phyloP scores from a whole-genome alignment of 2,797 vertebrate genomes.

The Hemitrygon akajei region DNA sequence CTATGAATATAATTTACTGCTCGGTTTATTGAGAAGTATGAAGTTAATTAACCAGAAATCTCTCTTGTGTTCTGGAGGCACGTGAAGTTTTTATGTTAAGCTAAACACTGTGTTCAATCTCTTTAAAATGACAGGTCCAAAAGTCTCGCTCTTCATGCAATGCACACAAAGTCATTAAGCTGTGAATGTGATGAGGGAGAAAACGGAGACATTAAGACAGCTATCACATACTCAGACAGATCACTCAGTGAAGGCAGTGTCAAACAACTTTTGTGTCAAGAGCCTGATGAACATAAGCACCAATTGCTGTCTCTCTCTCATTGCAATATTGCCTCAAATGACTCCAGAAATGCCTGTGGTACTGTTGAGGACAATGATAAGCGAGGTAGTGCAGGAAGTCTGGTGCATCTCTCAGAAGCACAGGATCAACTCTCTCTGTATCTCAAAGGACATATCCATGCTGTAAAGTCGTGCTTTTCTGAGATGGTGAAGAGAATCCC shows the following conservation, averaged over 20 bases:
- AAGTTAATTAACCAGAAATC: background rate
- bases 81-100: background rate
- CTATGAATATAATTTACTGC: background rate
- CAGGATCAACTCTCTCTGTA: slow-evolving; percentile 75
- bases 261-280: slow-evolving; percentile 44
- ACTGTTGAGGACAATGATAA: slow-evolving; percentile 20
- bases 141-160: slow-evolving; percentile 71
- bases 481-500: slow-evolving; percentile 76
- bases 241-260: slow-evolving; percentile 49
- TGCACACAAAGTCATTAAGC: slow-evolving; percentile 57
- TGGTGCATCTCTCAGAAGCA: slow-evolving; percentile 45
- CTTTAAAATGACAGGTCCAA: slow-evolving; percentile 66
- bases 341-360: slow-evolving; percentile 42
- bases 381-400: slow-evolving; percentile 43
- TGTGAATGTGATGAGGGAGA: slow-evolving; percentile 60
- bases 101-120: slow-evolving; percentile 16
- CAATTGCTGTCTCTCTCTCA: slow-evolving; percentile 44
- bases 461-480: slow-evolving; percentile 68
- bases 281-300: slow-evolving; percentile 42
- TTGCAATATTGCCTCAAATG: slow-evolving; percentile 39
- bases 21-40: background rate
- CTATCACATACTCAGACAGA: slow-evolving; percentile 56
- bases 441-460: slow-evolving; percentile 74
- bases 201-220: slow-evolving; percentile 51
- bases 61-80: background rate